Conservation (phyloP, 2,888 invertebrate species). For the Leptura quadrifasciata region DNA sequence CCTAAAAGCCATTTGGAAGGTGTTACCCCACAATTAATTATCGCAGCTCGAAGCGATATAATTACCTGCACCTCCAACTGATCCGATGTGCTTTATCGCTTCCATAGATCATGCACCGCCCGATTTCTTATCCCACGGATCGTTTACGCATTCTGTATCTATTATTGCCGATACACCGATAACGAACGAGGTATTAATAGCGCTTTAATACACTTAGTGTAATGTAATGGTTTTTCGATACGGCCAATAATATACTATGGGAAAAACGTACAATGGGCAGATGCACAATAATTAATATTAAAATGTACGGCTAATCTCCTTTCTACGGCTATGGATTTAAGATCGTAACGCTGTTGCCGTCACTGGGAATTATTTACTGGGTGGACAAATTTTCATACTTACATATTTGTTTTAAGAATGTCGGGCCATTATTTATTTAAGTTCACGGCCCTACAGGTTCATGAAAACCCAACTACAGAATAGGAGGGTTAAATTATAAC, state of each 20-base stretch:
- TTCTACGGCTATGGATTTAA: no score
- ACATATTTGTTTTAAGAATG: no score
- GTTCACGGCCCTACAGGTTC: no score
- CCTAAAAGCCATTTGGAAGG: not conserved
- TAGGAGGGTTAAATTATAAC: no score
- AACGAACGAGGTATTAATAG: conserved; percentile 11
- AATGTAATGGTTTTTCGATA: not conserved
- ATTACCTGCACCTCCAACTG: conserved; percentile 50
- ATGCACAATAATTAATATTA: not conserved
- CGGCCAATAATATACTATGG: not conserved
- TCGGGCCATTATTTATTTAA: no score
- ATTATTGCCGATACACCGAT: conserved; percentile 43
- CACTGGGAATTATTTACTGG: no score
- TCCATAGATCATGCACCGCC: conserved; percentile 53
- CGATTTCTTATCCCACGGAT: conserved; percentile 47
- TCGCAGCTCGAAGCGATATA: conserved; percentile 46
- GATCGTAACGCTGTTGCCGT: no score
- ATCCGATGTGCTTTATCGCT: conserved; percentile 51
- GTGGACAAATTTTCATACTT: no score
- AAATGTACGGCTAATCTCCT: not conserved
- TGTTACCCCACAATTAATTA: conserved; percentile 46
- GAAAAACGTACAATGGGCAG: not conserved
- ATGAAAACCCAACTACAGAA: no score
- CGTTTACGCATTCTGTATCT: conserved; percentile 52
- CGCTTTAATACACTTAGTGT: conserved; percentile 1